phyloP scores from a whole-genome alignment of 2,888 invertebrate genomes.

The Camponotus fellah region DNA sequence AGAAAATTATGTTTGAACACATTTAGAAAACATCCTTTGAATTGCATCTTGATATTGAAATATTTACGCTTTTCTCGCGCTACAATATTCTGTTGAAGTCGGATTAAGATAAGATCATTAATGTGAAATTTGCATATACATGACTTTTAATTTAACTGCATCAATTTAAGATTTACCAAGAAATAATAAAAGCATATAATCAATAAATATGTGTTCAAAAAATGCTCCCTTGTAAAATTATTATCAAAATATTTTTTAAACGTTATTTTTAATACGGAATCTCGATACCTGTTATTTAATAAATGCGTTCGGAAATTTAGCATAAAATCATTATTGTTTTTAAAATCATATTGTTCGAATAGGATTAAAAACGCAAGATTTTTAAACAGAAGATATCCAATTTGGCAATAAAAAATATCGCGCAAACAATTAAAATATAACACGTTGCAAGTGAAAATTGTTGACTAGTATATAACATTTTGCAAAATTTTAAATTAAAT shows the following conservation, averaged over 20 bases:
- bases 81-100: neutral
- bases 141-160: neutral
- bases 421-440: neutral
- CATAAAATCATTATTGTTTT: neutral
- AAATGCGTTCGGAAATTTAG: no score
- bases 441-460: neutral
- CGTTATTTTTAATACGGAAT: no score
- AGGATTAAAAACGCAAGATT: neutral
- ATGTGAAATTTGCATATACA: neutral
- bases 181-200: neutral
- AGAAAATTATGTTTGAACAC: neutral
- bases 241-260: neutral
- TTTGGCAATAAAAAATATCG: conserved; percentile 2
- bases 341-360: conserved; percentile 18
- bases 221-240: neutral
- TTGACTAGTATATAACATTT: neutral
- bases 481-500: conserved; percentile 13
- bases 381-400: neutral
- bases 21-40: neutral
- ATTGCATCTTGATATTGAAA: neutral
- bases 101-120: neutral
- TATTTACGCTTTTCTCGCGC: neutral
- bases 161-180: neutral
- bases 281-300: no score
- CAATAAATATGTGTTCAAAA: neutral